Percentiles rank a stretch among this genome's conserved stretches.
Conservation (phyloP, 2,888 invertebrate species). For the Timema cristinae region DNA sequence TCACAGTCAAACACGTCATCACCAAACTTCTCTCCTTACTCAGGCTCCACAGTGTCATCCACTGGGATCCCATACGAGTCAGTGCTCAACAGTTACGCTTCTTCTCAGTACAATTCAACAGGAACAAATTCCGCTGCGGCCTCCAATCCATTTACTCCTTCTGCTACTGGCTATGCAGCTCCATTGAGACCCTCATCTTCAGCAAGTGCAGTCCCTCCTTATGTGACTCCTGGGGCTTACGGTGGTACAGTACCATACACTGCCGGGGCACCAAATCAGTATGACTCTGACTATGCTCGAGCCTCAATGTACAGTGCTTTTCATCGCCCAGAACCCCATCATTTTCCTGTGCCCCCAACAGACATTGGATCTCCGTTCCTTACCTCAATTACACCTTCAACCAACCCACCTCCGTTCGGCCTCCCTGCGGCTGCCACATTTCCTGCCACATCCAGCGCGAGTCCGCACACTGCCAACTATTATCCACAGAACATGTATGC, state of each 20-base stretch:
- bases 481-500: constrained; percentile 30
- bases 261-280: constrained; percentile 19
- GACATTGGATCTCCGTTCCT: constrained; percentile 18
- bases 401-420: constrained; percentile 13
- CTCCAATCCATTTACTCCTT: constrained; percentile 21
- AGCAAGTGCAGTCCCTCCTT: constrained; percentile 20
- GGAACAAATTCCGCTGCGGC: constrained; percentile 13
- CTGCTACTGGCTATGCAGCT: constrained; percentile 21
- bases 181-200: constrained; percentile 16
- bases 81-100: constrained; percentile 24
- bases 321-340: constrained; percentile 34
- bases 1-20: constrained; percentile 3
- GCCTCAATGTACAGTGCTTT: constrained; percentile 34
- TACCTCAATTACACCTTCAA: constrained; percentile 11
- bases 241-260: constrained; percentile 4
- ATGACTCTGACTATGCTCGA: constrained; percentile 30
- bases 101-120: constrained; percentile 16
- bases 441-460: constrained; percentile 9
- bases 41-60: constrained; percentile 5
- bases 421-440: constrained; percentile 17
- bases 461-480: constrained; percentile 23
- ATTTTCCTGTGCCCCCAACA: constrained; percentile 22
- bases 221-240: constrained; percentile 12
- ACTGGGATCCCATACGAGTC: constrained; percentile 25
- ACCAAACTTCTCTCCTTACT: constrained; percentile 19